phyloP scores from a whole-genome alignment of 2,888 invertebrate genomes.

The Aporophyla lueneburgensis region DNA sequence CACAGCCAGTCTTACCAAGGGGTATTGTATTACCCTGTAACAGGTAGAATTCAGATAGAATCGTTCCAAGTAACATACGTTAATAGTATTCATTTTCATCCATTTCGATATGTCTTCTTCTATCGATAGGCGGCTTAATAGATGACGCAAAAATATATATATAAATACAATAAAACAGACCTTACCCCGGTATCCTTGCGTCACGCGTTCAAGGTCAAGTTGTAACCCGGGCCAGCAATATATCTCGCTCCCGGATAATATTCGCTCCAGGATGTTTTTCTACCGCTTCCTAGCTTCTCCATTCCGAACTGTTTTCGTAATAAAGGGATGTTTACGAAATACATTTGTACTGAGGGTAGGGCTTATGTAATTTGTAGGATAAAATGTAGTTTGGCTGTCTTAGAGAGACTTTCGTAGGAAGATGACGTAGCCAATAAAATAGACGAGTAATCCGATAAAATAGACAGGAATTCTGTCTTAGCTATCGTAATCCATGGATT shows the following conservation, averaged over 20 bases:
- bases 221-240: slow-evolving; percentile 17
- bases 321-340: slow-evolving; percentile 57
- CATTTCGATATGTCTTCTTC: neutral
- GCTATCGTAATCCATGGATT: neutral
- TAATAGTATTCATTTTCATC: neutral
- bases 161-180: neutral
- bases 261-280: slow-evolving; percentile 62
- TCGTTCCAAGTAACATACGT: no score
- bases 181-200: neutral
- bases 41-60: no score
- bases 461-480: neutral
- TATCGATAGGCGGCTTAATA: neutral
- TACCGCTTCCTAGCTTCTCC: slow-evolving; percentile 52
- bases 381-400: neutral
- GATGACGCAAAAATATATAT: neutral
- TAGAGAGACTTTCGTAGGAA: neutral
- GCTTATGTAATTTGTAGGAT: slow-evolving; percentile 21
- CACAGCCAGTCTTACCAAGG: no score
- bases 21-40: no score
- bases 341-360: slow-evolving; percentile 36
- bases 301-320: slow-evolving; percentile 56
- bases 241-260: slow-evolving; percentile 45
- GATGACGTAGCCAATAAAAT: no score
- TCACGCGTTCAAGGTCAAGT: slow-evolving; percentile 32
- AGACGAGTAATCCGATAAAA: neutral